Evolutionary conservation across 2,888 invertebrate genomes (phyloP).

Genomic region (Drosophila percnosoma): DNA sequence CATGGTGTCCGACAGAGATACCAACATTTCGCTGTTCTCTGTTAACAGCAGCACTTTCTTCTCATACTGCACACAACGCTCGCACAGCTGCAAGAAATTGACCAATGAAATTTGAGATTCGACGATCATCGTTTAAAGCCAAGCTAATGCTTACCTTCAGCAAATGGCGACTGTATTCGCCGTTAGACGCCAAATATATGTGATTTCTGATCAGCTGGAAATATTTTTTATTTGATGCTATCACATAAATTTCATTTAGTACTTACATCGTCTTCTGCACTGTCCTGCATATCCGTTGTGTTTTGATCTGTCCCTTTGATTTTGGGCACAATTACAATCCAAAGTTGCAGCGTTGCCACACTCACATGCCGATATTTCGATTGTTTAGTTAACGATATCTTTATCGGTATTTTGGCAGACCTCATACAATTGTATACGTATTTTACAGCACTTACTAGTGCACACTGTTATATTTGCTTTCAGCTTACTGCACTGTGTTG

Average conservation of each 20-base stretch:
- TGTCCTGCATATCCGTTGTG: slow-evolving; percentile 36
- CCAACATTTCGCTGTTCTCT: slow-evolving; percentile 17
- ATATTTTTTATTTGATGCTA: background rate
- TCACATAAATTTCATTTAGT: background rate
- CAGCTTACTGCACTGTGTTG: background rate
- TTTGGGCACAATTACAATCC: slow-evolving; percentile 4
- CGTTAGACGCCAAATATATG: slow-evolving; percentile 53
- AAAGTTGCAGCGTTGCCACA: slow-evolving; percentile 12
- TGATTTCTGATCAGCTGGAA: slow-evolving; percentile 44
- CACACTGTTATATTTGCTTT: background rate
- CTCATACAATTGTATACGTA: background rate
- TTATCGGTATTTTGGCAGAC: background rate
- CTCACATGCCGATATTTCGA: background rate
- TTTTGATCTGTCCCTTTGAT: slow-evolving; percentile 31
- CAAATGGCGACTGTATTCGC: slow-evolving; percentile 51
- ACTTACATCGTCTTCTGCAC: slow-evolving; percentile 38
- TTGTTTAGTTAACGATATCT: background rate
- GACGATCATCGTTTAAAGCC: background rate
- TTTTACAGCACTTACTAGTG: background rate
- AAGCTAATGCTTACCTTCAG: slow-evolving; percentile 39
- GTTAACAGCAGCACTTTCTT: slow-evolving; percentile 56
- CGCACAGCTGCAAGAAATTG: slow-evolving; percentile 50
- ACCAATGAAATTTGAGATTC: background rate
- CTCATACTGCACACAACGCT: slow-evolving; percentile 44
- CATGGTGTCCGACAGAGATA: slow-evolving; percentile 13